A percentile compares a stretch with the other conserved stretches of the same genome.
Conservation (phyloP, 2,888 invertebrate genomes). For the Yponomeuta plumbellus region DNA sequence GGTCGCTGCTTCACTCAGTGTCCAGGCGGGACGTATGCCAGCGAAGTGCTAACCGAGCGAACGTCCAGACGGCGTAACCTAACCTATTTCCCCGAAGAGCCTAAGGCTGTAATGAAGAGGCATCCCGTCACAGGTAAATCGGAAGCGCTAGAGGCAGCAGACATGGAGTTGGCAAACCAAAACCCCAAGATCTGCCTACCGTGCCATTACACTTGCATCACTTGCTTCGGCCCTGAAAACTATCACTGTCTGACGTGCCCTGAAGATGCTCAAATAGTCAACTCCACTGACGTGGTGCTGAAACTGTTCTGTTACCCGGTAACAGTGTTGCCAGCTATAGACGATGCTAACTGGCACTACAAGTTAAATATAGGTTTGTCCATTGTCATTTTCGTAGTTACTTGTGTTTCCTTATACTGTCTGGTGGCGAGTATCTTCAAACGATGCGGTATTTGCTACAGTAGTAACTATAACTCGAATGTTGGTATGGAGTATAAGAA, state of each 20-base stretch:
- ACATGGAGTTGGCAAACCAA: slow-evolving; percentile 47
- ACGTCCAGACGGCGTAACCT: slow-evolving; percentile 63
- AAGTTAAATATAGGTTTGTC: slow-evolving; percentile 58
- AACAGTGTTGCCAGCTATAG: slow-evolving; percentile 57
- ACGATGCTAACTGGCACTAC: slow-evolving; percentile 62
- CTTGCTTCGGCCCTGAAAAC: slow-evolving; percentile 81
- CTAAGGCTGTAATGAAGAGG: slow-evolving; percentile 42
- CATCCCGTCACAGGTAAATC: slow-evolving; percentile 35
- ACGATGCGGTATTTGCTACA: slow-evolving; percentile 36
- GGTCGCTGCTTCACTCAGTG: slow-evolving; percentile 78
- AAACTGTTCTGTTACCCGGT: slow-evolving; percentile 71
- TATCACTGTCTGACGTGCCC: slow-evolving; percentile 82
- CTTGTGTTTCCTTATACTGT: slow-evolving; percentile 43
- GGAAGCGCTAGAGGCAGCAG: slow-evolving; percentile 48
- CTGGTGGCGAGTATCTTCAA: slow-evolving; percentile 42
- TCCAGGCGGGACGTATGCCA: slow-evolving; percentile 70
- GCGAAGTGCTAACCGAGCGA: slow-evolving; percentile 52
- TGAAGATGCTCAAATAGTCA: slow-evolving; percentile 77
- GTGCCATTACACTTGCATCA: slow-evolving; percentile 86
- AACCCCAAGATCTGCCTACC: slow-evolving; percentile 72
- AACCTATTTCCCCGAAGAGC: slow-evolving; percentile 44
- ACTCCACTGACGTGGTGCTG: slow-evolving; percentile 52
- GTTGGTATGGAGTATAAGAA: slow-evolving; percentile 57
- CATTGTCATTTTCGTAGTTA: slow-evolving; percentile 47
- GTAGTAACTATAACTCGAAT: slow-evolving; percentile 48